Conservation (phyloP, 2,113 vertebrate species). For the Centropus bengalensis region DNA sequence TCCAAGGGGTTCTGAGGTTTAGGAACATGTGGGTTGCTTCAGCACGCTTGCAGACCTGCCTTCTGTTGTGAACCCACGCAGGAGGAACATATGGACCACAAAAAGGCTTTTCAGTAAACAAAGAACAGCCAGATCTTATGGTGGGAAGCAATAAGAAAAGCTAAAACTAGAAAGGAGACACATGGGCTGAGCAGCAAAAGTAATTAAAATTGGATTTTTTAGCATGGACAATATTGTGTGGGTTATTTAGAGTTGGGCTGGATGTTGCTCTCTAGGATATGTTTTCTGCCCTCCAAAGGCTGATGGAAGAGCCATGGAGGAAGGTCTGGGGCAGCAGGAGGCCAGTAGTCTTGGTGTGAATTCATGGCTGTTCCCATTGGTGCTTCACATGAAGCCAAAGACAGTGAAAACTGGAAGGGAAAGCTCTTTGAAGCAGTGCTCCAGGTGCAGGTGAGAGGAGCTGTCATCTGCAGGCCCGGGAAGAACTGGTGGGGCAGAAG, state of each 20-base stretch:
- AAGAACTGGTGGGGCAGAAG: neutral
- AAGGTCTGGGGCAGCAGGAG: neutral
- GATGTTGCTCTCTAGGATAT: neutral
- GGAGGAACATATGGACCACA: neutral
- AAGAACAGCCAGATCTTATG: neutral
- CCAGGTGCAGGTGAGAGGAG: neutral
- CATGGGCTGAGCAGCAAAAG: neutral
- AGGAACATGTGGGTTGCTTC: neutral
- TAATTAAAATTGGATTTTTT: neutral
- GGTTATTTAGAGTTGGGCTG: neutral
- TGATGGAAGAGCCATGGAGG: neutral
- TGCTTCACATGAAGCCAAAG: neutral
- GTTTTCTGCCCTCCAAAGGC: neutral
- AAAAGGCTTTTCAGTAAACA: conserved; percentile 22
- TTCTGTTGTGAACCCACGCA: neutral
- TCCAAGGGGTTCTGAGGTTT: neutral
- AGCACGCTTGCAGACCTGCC: neutral
- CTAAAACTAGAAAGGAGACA: neutral
- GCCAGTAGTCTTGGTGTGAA: no score
- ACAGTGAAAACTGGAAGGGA: no score
- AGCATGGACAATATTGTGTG: neutral
- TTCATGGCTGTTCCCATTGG: neutral
- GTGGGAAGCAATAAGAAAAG: neutral
- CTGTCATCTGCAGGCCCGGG: no score
- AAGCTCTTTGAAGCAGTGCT: neutral